A percentile compares a stretch with the other conserved stretches of the same genome.
These are phyloP conservation scores for Drosophila triauraria DNA, from an alignment of 1,140 invertebrate species.

Conservation along the genomic window DNA sequence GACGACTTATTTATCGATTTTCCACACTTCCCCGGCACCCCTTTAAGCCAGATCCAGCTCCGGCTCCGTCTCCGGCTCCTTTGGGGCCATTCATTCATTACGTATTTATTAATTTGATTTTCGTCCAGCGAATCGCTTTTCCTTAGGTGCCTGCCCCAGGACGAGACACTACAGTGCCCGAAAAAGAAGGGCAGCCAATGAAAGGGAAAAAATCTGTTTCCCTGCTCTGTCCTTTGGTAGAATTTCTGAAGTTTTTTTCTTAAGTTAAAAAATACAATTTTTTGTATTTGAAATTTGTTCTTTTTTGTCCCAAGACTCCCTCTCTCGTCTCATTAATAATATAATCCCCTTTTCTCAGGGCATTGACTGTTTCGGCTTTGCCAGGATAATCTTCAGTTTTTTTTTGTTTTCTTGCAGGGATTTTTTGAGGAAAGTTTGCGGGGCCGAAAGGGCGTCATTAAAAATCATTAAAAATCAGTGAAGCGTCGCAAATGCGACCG, in stretches of 20 bases:
- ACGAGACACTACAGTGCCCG: neutral
- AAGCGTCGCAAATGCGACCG: slow-evolving; percentile 64
- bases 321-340: slow-evolving; percentile 2
- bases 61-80: neutral
- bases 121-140: slow-evolving; percentile 1
- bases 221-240: neutral
- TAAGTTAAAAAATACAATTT: neutral
- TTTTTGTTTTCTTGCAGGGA: slow-evolving; percentile 1
- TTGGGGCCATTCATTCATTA: slow-evolving; percentile 37
- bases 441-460: slow-evolving; percentile 52
- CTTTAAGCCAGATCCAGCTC: neutral
- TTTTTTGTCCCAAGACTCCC: neutral
- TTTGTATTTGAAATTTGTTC: neutral
- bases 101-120: slow-evolving; percentile 70
- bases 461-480: slow-evolving; percentile 76
- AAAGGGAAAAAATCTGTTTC: slow-evolving; percentile 4
- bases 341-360: slow-evolving; percentile 1
- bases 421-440: slow-evolving; percentile 23
- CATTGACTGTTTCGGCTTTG: slow-evolving; percentile 9
- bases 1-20: slow-evolving; percentile 68
- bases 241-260: neutral
- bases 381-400: slow-evolving; percentile 11
- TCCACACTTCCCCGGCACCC: slow-evolving; percentile 1
- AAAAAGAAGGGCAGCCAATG: neutral
- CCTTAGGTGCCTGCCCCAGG: neutral